Conservation (phyloP, 2,888 invertebrate species). For the Tetramorium bicarinatum region DNA sequence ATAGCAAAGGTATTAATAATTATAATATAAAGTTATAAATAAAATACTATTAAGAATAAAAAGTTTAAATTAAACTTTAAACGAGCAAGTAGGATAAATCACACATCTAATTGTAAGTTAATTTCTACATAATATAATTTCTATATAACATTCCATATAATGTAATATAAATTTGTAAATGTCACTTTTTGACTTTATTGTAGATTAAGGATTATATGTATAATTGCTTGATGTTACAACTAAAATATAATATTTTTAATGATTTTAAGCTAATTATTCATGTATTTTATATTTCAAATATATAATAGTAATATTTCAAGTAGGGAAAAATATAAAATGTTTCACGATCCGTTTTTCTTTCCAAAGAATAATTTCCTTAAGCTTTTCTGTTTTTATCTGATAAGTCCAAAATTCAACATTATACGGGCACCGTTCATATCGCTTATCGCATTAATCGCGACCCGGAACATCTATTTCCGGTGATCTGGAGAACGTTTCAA, state of each 20-base stretch:
- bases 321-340: background rate
- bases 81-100: background rate
- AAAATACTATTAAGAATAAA: constrained; percentile 3
- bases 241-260: background rate
- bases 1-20: background rate
- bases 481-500: constrained; percentile 73
- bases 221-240: background rate
- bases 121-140: too few species aligned
- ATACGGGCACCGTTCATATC: background rate
- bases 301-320: constrained; percentile 23
- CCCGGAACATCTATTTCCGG: constrained; percentile 77
- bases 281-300: background rate
- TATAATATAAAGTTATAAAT: background rate
- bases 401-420: constrained; percentile 17
- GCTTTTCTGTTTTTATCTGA: constrained; percentile 3
- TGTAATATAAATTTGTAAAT: background rate
- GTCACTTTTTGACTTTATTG: background rate
- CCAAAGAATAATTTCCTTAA: background rate
- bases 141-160: too few species aligned
- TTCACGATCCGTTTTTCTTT: background rate
- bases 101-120: too few species aligned
- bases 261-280: constrained; percentile 11
- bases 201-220: background rate
- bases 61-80: background rate
- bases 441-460: constrained; percentile 72